These are phyloP conservation scores for Polymixis lichenea DNA, from an alignment of 2,888 invertebrate species.

Conservation along the genomic window DNA sequence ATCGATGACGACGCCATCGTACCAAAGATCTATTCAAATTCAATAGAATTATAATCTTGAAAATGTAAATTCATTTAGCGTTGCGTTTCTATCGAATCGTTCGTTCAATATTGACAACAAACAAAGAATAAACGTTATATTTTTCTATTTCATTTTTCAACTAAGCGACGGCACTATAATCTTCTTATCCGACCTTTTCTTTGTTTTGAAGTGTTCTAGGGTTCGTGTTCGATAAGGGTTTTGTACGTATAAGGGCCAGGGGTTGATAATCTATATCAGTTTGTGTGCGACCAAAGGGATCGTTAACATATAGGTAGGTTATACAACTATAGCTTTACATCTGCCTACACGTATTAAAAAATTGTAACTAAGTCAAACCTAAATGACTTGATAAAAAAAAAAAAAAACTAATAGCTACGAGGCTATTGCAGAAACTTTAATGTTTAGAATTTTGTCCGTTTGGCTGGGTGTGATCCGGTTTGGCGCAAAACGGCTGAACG, in stretches of 20 bases:
- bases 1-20: slow-evolving; percentile 73
- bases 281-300: slow-evolving; percentile 79
- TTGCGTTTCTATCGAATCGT: slow-evolving; percentile 46
- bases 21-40: slow-evolving; percentile 67
- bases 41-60: slow-evolving; percentile 63
- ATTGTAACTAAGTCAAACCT: not conserved
- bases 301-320: slow-evolving; percentile 70
- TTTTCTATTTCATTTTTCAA: slow-evolving; percentile 75
- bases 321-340: slow-evolving; percentile 45
- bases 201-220: slow-evolving; percentile 84
- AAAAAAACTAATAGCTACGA: not conserved
- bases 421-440: no score
- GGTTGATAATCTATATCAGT: slow-evolving; percentile 86
- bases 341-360: not conserved
- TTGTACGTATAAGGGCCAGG: slow-evolving; percentile 77
- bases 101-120: slow-evolving; percentile 50
- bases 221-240: slow-evolving; percentile 78
- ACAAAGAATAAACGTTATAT: slow-evolving; percentile 64
- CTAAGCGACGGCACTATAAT: slow-evolving; percentile 78
- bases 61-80: slow-evolving; percentile 56
- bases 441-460: not conserved
- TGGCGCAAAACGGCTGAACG: not conserved
- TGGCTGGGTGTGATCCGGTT: no score
- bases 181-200: slow-evolving; percentile 82
- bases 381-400: no score